Base-by-base conservation (phyloP, 1,140 invertebrate species). In the Gryllus bimaculatus region DNA sequence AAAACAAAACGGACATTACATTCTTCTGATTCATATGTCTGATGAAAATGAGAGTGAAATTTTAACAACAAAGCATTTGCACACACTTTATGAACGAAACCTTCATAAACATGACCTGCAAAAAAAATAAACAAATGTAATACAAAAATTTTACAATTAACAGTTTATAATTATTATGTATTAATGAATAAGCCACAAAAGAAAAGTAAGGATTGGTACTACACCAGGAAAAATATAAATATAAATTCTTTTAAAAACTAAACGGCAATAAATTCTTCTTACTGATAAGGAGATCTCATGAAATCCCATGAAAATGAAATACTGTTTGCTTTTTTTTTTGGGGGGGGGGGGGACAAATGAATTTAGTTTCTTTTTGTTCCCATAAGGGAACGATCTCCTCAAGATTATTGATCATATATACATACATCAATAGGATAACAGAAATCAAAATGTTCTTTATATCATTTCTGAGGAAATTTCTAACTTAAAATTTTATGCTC, bases 71-170 rank as follows among this genome's bases (percentile, higher is more conserved):
- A 86, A 78, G 91, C 87, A 81, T 89, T 87, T 66, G 87, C 89
- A 78, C 86, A 87, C 21, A 95, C 90, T 83, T 91, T 89, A 84
- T 96, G 94, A 81, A 97, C 90, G 81, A 86, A 90, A n/a, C 95
- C 95, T 87, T 96, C 86, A 48, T 76, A 39, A 0, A 8, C 75
- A 26, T 1, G 7, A 13, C 8, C 6, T 76, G 26, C 75, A 76
- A 39, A 39, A 76, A 15, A 47, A 13, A 39, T 8, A 15, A 76
- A 26, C 20, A 39, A 21, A 76, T 12, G 5, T 21, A 20, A 75
- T 20, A 7, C 73, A 73, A 10, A 10, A 7, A 73, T 73, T 8
- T 73, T 10, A 73, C 15, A 73, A 18, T 73, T 8, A 15, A 18
- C 73, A 15, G 15, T 73, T 20, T 8, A 7, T 18, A 73, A 73